Evolutionary conservation across 2,888 invertebrate genomes (phyloP), one percentile per base, ranked within the genome.

Genomic region (Stenurella melanura): DNA sequence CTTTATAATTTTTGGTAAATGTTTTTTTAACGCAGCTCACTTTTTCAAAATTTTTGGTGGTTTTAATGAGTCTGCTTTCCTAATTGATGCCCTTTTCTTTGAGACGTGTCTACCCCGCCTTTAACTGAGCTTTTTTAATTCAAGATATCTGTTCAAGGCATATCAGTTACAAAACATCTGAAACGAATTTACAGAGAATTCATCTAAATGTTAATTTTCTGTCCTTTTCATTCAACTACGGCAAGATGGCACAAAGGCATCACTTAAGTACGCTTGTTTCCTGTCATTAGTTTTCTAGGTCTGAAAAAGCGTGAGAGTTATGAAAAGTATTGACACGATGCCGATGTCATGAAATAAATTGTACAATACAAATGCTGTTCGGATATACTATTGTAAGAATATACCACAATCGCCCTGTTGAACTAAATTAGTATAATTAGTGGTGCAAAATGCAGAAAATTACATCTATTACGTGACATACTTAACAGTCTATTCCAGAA

Each of bases 251-350:
- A n/a, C 34, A 30, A 30, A n/a, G n/a, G 34, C 61, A 34, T 12
- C 61, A 61, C n/a, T 61, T 61, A 61, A 30, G 15, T 12, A 30
- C 34, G 61, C 61, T 19, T 60, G 26, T 60, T 61, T 61, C 61
- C 61, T 61, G 61, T 61, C 61, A 11, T 30, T 61, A 30, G 61
- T 61, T 30, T 12, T 30, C 61, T 11, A 42, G 6, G 50, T 50
- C 15, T 50, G 50, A 50, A 50, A 42, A 42, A 42, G 15, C 42
- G 42, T 42, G 42, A 42, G 42, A 42, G 42, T 42, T 42, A 42
- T 42, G 42, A 15, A 42, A 42, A 42, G 11, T 38, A 38, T 38
- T 38, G 11, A 38, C 38, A 9, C 1, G 11, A 42, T 42, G 7
- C 4, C 11, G 15, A 42, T 42, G 15, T 2, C 42, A 42, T 42